phyloP scores from a whole-genome alignment of 2,113 vertebrate genomes.

The Elgaria multicarinata region DNA sequence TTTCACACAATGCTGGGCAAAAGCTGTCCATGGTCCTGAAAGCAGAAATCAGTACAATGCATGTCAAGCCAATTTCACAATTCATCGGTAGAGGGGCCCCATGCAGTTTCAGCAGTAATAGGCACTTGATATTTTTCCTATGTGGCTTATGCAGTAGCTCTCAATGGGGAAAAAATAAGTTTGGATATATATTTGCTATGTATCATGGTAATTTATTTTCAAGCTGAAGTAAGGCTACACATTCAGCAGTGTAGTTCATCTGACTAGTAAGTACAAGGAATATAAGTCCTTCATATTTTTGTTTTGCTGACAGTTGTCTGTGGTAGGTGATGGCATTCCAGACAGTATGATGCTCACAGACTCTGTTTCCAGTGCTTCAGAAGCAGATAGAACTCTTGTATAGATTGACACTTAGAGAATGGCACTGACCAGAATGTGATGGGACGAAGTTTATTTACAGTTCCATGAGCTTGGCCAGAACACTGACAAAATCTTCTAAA shows the following conservation, averaged over 20 bases:
- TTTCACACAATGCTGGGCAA: neutral
- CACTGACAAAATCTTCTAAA: conserved; percentile 44
- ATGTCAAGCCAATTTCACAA: neutral
- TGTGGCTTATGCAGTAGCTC: neutral
- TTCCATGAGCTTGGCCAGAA: conserved; percentile 51
- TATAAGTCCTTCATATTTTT: neutral
- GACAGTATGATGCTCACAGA: neutral
- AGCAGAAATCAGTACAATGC: neutral
- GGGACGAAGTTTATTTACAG: conserved; percentile 44
- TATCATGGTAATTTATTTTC: neutral
- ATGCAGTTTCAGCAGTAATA: neutral
- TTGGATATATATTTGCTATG: neutral
- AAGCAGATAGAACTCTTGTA: neutral
- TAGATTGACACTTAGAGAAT: neutral
- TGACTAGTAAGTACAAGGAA: neutral
- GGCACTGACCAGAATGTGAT: conserved; percentile 51
- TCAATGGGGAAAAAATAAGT: neutral
- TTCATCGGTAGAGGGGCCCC: neutral
- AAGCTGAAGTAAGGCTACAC: neutral
- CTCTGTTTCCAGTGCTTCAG: neutral
- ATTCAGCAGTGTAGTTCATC: neutral
- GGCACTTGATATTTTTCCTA: neutral
- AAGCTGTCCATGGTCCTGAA: conserved; percentile 34
- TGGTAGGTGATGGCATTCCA: neutral
- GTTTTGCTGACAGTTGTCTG: neutral